Evolutionary conservation across 2,888 invertebrate species (phyloP).

Genomic region (Cantharis rustica): DNA sequence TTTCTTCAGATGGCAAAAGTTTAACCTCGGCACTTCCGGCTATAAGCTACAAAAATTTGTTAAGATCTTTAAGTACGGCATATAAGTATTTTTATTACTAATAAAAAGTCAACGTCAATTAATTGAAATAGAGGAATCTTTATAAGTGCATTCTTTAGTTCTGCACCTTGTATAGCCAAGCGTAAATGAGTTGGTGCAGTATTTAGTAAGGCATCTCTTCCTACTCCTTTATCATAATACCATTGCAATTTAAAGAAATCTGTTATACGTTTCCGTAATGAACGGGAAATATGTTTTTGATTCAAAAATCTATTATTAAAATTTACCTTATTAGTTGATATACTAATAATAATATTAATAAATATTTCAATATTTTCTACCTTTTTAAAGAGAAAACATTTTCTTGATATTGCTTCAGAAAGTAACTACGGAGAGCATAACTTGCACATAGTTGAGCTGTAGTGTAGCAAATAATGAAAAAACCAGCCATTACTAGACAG

Average conservation of each 20-base stretch:
- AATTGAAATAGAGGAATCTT: constrained; percentile 10
- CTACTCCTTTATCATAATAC: constrained; percentile 9
- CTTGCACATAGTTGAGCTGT: constrained; percentile 9
- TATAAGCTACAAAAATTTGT: constrained; percentile 56
- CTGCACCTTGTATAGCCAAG: constrained; percentile 9
- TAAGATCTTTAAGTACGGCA: background rate
- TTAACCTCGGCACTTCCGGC: constrained; percentile 55
- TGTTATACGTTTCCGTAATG: constrained; percentile 1
- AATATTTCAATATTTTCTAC: background rate
- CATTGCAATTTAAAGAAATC: constrained; percentile 13
- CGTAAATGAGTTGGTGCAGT: constrained; percentile 5
- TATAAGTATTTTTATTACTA: constrained; percentile 10
- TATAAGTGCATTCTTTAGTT: background rate
- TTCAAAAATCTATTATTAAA: constrained; percentile 3
- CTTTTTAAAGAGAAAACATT: constrained; percentile 6
- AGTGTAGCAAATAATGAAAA: constrained; percentile 4
- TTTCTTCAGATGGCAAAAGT: constrained; percentile 58
- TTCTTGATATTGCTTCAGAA: constrained; percentile 10
- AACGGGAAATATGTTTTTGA: background rate
- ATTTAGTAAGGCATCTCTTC: background rate
- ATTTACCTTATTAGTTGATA: background rate
- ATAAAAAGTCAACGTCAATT: constrained; percentile 19
- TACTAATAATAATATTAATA: background rate
- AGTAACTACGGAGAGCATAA: background rate
- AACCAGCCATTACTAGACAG: background rate